Conservation (phyloP, 35 echinoderm and acorn worm genomes). For the Stichopus chloronotus region DNA sequence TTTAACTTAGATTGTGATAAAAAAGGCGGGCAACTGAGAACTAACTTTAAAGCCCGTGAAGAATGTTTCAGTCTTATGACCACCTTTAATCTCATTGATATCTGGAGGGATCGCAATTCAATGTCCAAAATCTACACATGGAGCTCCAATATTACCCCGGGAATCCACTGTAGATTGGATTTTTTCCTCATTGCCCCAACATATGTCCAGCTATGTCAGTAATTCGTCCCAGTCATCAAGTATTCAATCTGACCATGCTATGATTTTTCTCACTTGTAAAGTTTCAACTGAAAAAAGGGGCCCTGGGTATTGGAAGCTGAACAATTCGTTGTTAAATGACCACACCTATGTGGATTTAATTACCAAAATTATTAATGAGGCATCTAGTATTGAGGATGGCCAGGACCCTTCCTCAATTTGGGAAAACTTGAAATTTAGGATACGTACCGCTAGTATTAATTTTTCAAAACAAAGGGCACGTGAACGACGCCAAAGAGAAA, state of each 20-base stretch:
- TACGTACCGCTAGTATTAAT: background rate
- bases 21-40: background rate
- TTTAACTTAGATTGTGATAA: slow-evolving; percentile 13
- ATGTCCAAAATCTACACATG: background rate
- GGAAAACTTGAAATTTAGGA: background rate
- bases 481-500: background rate
- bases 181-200: slow-evolving; percentile 12
- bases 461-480: slow-evolving; percentile 1
- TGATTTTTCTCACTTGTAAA: background rate
- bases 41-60: background rate
- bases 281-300: background rate
- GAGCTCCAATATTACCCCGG: background rate
- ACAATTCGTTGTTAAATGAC: background rate
- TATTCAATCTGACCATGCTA: background rate
- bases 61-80: background rate
- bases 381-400: background rate
- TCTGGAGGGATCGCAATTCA: slow-evolving; percentile 11
- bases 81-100: slow-evolving; percentile 11
- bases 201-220: background rate
- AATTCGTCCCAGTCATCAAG: background rate
- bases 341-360: background rate
- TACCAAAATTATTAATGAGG: background rate
- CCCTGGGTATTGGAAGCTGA: slow-evolving; percentile 20
- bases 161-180: slow-evolving; percentile 2
- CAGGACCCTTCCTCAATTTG: background rate